Base-by-base conservation (phyloP, 2,797 vertebrate species). In the Pangasius djambal region DNA sequence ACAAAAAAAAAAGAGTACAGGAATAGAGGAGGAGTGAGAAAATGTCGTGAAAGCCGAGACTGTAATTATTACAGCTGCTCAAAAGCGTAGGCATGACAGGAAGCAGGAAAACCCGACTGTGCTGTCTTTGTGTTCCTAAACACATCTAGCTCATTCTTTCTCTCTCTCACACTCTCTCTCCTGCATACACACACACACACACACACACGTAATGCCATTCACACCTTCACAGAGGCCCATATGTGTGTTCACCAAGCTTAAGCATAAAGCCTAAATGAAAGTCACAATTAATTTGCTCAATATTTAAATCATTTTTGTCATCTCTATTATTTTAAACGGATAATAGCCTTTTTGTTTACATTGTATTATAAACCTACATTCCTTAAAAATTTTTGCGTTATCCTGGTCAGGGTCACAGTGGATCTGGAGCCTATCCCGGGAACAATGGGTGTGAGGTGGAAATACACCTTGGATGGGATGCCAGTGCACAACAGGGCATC, bases 51-150 rank as follows among this genome's bases (percentile, higher is more conserved):
- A 82, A 89, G 65, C 65, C n/a, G 63, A 89, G 78, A 89, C n/a
- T 87, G 89, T 83, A 87, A 83, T 87, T 89, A 89, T 87, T 84
- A 77, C 86, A 83, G 86, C 86, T 84, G 69, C 70, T 89, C 25
- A 78, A 75, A 69, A 67, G 70, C 48, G 72, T 75, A 52, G 63
- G 88, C 37, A 50, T 72, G 65, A 86, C 20, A 74, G 22, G 37
- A 22, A 86, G 59, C 48, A 70, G 20, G 72, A 75, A 37, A 85
- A 78, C 63, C 7, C 6, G 22, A 82, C n/a, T 34, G 13, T 50
- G 63, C 31, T 86, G 75, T 40, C 40, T 86, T 55, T 59, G 40
- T 83, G 20, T 65, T 70, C 13, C 48, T 74, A 89, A 83, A 75
- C 37, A 69, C 69, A 59, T 57, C 15, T 55, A 10, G 44, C 50